Percentiles rank a stretch among this genome's conserved stretches.
These are phyloP conservation scores for Pagetopsis macropterus DNA, from an alignment of 2,797 vertebrate species.

Conservation along the genomic window DNA sequence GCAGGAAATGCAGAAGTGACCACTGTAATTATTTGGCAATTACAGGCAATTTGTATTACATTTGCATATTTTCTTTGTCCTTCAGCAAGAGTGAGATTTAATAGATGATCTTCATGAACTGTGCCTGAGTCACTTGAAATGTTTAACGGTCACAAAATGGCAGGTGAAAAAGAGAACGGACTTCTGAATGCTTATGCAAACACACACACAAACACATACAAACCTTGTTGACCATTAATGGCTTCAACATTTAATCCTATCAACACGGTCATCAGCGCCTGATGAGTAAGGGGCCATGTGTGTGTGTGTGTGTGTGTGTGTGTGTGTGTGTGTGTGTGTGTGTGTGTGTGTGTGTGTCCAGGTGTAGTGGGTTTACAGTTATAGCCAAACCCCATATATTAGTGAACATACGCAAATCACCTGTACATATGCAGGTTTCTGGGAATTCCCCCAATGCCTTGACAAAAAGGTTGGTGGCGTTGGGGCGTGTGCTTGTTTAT, in stretches of 20 bases:
- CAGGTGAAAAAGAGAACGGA: constrained; percentile 53
- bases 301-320: constrained; percentile 41
- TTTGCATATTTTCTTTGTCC: not conserved
- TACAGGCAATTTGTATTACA: not conserved
- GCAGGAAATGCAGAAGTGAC: not conserved
- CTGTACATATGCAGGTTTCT: constrained; percentile 61
- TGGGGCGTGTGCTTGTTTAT: constrained; percentile 12
- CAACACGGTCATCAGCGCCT: constrained; percentile 37
- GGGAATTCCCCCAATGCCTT: constrained; percentile 72
- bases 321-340: constrained; percentile 16
- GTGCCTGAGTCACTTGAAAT: constrained; percentile 13
- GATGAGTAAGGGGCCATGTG: constrained; percentile 35
- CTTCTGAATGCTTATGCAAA: not conserved
- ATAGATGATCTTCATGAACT: constrained; percentile 11
- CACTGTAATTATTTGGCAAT: not conserved
- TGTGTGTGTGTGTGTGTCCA: constrained; percentile 58
- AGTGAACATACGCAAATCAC: constrained; percentile 79
- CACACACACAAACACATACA: not conserved
- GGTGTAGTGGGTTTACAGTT: constrained; percentile 84
- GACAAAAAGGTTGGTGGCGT: constrained; percentile 37
- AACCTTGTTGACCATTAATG: constrained; percentile 38
- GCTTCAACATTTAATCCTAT: constrained; percentile 38
- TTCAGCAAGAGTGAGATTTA: constrained; percentile 18
- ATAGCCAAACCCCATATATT: constrained; percentile 75
- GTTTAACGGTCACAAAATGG: constrained; percentile 52